Base-by-base conservation (phyloP, 2,113 vertebrate genomes). In the Tringa solitaria region DNA sequence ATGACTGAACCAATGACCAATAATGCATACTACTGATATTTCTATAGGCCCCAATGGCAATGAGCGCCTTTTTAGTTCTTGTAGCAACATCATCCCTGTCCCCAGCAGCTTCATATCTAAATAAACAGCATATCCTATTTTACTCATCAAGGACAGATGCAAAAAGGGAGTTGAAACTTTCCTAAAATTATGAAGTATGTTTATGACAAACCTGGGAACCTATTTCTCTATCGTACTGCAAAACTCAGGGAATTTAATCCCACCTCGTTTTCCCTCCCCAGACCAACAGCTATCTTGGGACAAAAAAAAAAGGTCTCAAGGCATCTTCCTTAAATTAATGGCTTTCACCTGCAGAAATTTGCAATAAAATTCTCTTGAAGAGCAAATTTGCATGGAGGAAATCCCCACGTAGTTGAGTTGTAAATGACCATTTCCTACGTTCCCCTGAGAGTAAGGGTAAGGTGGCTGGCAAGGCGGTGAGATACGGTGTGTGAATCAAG, bases 371-470 rank as follows among this genome's bases (percentile, higher is more conserved):
- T 59, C 72, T 85, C 67, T 53, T 59, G 63, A 74, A 56, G 3
- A 39, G 57, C 64, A 51, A 63, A 87, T 96, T 87, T 94, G 92
- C 79, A 87, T 27, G 83, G 86, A 89, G 94, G 86, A 90, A 92
- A 96, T 56, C 59, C 90, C 87, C 87, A 70, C 0, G 2, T 19
- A 65, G 61, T 54, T 20, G 75, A 92, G 59, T 5, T 91, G 91
- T 57, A 76, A 95, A 85, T 84, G 90, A 83, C 72, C 39, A 41
- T 65, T 85, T 76, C 81, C 74, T 59, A 30, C 0, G 23, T 37
- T 33, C 84, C 87, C 84, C 19, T 41, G 51, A 75, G 80, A 69
- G 56, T 9, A 23, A 35, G 33, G 39, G 32, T 15, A 3, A 48
- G 61, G 54, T 32, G 0, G 4, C 14, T 60, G 84, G 80, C 84